Percentiles rank a stretch among this genome's conserved stretches.
phyloP scores from a whole-genome alignment of 2,113 vertebrate species.

The Poecile atricapillus region DNA sequence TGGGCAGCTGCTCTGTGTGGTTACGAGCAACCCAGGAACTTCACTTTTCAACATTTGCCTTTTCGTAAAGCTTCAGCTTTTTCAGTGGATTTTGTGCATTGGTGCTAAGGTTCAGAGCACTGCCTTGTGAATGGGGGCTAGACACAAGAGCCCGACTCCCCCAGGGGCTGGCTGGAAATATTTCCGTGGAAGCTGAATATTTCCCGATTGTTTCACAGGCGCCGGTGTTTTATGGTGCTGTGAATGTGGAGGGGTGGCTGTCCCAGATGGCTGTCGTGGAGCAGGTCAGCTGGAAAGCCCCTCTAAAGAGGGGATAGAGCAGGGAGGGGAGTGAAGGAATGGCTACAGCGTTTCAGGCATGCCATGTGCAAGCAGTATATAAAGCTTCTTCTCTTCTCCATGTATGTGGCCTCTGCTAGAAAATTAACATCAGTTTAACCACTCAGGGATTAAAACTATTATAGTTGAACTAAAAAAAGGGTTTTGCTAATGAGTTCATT shows the following conservation, averaged over 20 bases:
- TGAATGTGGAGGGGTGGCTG: conserved; percentile 11
- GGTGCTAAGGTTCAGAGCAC: background rate
- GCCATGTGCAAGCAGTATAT: background rate
- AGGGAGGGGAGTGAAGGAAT: conserved; percentile 9
- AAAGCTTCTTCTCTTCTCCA: background rate
- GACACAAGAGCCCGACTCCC: background rate
- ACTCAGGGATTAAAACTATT: background rate
- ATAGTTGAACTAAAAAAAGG: background rate
- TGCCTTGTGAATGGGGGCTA: background rate
- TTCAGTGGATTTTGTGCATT: background rate
- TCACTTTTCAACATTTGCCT: background rate
- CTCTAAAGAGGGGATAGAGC: background rate
- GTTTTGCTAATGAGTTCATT: background rate
- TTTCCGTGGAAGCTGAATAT: background rate
- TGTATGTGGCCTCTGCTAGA: background rate
- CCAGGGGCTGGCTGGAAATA: background rate
- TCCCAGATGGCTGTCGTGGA: conserved; percentile 34
- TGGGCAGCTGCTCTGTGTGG: background rate
- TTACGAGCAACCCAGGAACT: fast-evolving
- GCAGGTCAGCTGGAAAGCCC: conserved; percentile 66
- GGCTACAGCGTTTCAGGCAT: background rate
- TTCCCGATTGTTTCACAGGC: conserved; percentile 12
- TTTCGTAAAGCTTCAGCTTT: background rate
- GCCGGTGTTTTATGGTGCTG: background rate
- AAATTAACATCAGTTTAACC: background rate